These are phyloP conservation scores for Bos javanicus DNA, from an alignment of 2,113 vertebrate species.

Conservation along the genomic window DNA sequence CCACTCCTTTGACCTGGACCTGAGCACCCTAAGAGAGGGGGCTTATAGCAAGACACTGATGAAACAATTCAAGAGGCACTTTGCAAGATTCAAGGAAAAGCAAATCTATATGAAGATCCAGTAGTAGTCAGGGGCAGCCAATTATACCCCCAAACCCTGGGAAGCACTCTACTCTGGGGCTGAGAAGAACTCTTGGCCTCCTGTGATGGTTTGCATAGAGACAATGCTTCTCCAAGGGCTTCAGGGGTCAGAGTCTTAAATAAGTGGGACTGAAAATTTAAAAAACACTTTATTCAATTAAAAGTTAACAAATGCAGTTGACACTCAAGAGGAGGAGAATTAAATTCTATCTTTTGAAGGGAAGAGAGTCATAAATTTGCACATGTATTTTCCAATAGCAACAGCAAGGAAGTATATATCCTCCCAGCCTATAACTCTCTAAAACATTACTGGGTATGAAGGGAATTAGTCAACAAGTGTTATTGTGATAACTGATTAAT, in stretches of 20 bases:
- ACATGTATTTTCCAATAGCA: not conserved
- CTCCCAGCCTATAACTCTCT: not conserved
- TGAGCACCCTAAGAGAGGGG: not conserved
- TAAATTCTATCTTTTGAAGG: not conserved
- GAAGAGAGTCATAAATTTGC: not conserved
- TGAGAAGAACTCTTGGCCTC: not conserved
- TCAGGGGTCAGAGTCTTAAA: not conserved
- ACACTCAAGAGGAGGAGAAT: not conserved
- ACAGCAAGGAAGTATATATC: not conserved
- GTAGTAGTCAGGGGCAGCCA: not conserved
- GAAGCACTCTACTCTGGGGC: not conserved
- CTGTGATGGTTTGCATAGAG: not conserved
- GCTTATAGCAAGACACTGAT: not conserved
- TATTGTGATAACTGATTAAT: not conserved
- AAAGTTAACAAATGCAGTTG: not conserved
- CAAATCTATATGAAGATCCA: not conserved
- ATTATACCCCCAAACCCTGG: not conserved
- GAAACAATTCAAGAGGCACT: not conserved
- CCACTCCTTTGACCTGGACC: not conserved
- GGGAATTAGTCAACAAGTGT: not conserved
- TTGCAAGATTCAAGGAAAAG: not conserved
- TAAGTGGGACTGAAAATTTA: not conserved
- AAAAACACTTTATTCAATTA: not conserved
- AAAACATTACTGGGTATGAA: not conserved
- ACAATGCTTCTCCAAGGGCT: not conserved